A percentile compares a stretch with the other conserved stretches of the same genome.
Conservation (phyloP, 2,113 vertebrate species). For the Ellobius talpinus region DNA sequence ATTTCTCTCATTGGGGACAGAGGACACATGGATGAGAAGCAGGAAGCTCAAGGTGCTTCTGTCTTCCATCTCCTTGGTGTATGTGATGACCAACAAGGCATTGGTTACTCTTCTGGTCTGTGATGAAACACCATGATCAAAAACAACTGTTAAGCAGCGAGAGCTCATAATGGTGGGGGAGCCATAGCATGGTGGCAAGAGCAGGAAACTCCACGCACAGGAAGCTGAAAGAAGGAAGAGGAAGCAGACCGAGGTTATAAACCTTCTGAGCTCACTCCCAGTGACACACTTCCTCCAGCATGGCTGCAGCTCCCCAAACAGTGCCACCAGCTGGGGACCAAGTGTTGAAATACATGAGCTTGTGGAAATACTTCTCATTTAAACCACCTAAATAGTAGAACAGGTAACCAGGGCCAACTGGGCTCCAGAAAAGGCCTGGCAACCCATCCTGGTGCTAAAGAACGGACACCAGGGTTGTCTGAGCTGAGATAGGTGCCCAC, state of each 20-base stretch:
- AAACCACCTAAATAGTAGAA: neutral
- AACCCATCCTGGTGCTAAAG: neutral
- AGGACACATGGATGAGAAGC: neutral
- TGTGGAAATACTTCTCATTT: neutral
- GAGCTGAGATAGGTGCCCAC: neutral
- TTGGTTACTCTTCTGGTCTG: neutral
- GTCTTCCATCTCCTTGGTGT: conserved; percentile 13
- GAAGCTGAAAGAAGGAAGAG: neutral
- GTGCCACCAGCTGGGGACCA: neutral
- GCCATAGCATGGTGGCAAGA: neutral
- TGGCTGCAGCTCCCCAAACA: neutral
- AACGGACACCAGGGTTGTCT: neutral
- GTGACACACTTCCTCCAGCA: neutral
- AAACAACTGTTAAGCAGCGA: neutral
- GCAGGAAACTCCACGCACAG: neutral
- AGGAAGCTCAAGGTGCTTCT: neutral
- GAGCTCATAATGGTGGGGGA: too few relatives aligned
- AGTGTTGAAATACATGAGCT: neutral
- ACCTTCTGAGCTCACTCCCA: neutral
- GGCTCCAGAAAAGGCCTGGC: neutral
- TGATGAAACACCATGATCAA: neutral
- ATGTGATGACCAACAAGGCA: neutral
- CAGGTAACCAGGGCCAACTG: neutral
- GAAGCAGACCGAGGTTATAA: neutral
- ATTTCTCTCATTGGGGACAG: neutral